phyloP scores from a whole-genome alignment of 2,797 vertebrate species.

The Tamandua tetradactyla region DNA sequence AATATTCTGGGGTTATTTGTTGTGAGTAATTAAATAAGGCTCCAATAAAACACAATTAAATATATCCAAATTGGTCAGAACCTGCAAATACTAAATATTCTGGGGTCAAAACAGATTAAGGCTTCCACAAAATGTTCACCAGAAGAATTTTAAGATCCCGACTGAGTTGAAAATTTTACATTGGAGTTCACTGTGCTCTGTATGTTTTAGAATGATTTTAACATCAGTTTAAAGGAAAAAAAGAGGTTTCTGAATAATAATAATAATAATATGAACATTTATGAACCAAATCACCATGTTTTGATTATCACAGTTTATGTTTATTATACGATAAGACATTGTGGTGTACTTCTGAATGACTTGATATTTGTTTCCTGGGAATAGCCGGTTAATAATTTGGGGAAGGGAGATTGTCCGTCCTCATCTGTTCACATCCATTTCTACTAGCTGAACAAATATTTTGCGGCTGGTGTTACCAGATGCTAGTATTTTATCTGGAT shows the following conservation, averaged over 20 bases:
- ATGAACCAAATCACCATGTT: neutral
- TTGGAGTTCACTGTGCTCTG: neutral
- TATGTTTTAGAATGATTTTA: neutral
- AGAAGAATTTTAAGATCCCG: neutral
- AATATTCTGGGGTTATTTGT: too few species aligned
- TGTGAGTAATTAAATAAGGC: neutral
- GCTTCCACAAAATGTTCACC: neutral
- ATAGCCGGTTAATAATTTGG: neutral
- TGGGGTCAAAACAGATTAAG: neutral
- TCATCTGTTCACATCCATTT: neutral
- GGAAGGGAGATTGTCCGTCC: neutral
- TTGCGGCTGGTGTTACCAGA: neutral
- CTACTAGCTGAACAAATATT: neutral
- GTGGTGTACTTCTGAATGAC: neutral
- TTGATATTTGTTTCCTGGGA: neutral
- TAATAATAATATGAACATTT: neutral
- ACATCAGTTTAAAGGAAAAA: neutral
- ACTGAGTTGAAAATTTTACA: neutral
- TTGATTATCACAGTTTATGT: neutral
- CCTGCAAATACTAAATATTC: neutral
- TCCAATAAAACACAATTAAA: neutral
- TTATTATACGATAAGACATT: neutral
- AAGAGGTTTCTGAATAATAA: neutral
- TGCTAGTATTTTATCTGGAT: neutral
- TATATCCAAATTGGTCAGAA: neutral